Base-by-base conservation (phyloP, 2,888 invertebrate species). In the Platypus cylindrus region DNA sequence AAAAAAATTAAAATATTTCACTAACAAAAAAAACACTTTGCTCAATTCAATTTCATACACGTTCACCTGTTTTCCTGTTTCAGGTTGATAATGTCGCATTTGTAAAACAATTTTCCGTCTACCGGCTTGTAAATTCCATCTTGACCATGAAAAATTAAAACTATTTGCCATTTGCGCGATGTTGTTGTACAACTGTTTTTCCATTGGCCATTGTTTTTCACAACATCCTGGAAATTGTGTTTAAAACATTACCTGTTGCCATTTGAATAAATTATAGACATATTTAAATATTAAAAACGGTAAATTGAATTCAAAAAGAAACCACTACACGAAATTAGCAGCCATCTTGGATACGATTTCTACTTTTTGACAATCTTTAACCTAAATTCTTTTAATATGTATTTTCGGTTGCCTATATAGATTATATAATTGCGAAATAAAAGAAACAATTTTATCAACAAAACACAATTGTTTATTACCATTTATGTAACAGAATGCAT, bases 111-210 rank as follows among this genome's bases (percentile, higher is more conserved):
- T 70, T 27, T 70, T 70, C 3, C 75, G 60, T 30, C 66, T 58
- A 0, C 74, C 75, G 0, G 72, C 71, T 3, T 63, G 47, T 0
- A 67, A 58, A 47, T 80, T 80, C 78, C 78, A 79, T 32, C 76
- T 66, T 40, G 48, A 60, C 82, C 85, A 89, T 16, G 81, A 73
- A 49, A 86, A 87, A 55, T 79, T 79, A 53, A 80, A 82, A 8
- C 77, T 71, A 2, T 73, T 66, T 7, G 75, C 72, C 9, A 83
- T 58, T 22, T 76, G 69, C 0, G 85, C 82, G 74, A 89, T 83
- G 45, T 82, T 79, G 41, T 75, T 73, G 53, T 83, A 84, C 26
- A 78, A 65, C 59, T 86, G 85, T 41, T 73, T 68, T 56, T 85
- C 84, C 53, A 74, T 66, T 0, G 74, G 71, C 63, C 73, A 76